These are phyloP conservation scores for Synanthedon myopaeformis DNA, from an alignment of 2,888 invertebrate species.

Conservation along the genomic window DNA sequence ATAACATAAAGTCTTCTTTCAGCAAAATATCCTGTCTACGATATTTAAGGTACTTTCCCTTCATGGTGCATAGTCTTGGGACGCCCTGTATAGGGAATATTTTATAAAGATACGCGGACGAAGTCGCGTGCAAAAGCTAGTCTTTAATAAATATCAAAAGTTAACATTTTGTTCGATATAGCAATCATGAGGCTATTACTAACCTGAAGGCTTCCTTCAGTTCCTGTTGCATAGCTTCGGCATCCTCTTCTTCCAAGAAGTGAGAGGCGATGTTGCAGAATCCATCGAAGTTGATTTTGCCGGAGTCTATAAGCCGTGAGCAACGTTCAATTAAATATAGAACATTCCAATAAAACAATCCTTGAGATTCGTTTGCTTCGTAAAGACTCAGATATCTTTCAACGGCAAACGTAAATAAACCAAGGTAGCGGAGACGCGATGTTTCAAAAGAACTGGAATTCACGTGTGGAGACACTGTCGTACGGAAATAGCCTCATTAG, in stretches of 20 bases:
- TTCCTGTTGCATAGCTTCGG: slow-evolving; percentile 96
- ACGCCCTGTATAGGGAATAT: too few species aligned
- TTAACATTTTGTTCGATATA: background rate
- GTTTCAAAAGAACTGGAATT: slow-evolving; percentile 23
- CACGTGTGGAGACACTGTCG: slow-evolving; percentile 7
- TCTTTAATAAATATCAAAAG: too few species aligned
- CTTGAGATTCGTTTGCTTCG: background rate
- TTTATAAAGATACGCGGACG: too few species aligned
- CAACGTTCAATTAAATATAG: background rate
- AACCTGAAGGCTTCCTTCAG: slow-evolving; percentile 95
- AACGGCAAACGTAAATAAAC: slow-evolving; percentile 19
- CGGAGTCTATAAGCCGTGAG: slow-evolving; percentile 69
- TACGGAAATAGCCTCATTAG: slow-evolving; percentile 52
- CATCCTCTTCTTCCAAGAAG: slow-evolving; percentile 96
- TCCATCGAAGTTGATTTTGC: slow-evolving; percentile 94
- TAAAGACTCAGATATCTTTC: slow-evolving; percentile 1
- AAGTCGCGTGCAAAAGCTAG: too few species aligned
- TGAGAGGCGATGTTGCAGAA: slow-evolving; percentile 93
- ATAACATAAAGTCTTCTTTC: too few species aligned
- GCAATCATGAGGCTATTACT: background rate
- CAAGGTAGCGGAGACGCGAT: slow-evolving; percentile 16
- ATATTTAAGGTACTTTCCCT: too few species aligned
- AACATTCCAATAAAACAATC: background rate
- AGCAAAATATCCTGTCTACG: too few species aligned
- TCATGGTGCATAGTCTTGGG: too few species aligned